phyloP scores from a whole-genome alignment of 2,888 invertebrate species.

The Tachina grossa region DNA sequence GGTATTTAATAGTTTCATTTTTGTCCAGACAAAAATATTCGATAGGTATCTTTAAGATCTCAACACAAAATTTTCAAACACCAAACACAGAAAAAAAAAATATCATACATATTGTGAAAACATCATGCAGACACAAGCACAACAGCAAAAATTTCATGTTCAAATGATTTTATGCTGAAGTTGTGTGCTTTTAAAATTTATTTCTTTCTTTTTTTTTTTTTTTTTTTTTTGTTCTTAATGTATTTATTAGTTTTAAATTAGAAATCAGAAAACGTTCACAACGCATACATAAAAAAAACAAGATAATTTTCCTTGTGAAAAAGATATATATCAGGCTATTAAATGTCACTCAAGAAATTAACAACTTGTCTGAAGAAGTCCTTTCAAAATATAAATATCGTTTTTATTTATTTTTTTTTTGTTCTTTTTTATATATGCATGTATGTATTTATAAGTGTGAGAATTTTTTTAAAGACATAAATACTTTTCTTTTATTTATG shows the following conservation, averaged over 20 bases:
- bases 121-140: constrained; percentile 20
- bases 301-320: constrained; percentile 9
- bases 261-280: constrained; percentile 52
- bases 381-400: background rate
- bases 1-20: constrained; percentile 48
- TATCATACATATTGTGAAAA: constrained; percentile 28
- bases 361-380: constrained; percentile 27
- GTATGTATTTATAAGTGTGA: constrained; percentile 3
- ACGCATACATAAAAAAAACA: constrained; percentile 32
- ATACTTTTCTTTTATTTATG: background rate
- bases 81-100: background rate
- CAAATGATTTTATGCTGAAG: constrained; percentile 8
- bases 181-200: constrained; percentile 40
- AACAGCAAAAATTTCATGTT: constrained; percentile 23
- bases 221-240: constrained; percentile 27
- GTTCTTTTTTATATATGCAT: background rate
- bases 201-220: constrained; percentile 23
- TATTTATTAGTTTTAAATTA: constrained; percentile 65
- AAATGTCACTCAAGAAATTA: constrained; percentile 45
- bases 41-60: constrained; percentile 47
- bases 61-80: constrained; percentile 41
- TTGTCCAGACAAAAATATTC: constrained; percentile 51
- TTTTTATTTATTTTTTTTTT: background rate
- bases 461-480: constrained; percentile 7
- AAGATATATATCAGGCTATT: constrained; percentile 15